Conservation (phyloP, 2,888 invertebrate species). For the Caenorhabditis sulstoni region DNA sequence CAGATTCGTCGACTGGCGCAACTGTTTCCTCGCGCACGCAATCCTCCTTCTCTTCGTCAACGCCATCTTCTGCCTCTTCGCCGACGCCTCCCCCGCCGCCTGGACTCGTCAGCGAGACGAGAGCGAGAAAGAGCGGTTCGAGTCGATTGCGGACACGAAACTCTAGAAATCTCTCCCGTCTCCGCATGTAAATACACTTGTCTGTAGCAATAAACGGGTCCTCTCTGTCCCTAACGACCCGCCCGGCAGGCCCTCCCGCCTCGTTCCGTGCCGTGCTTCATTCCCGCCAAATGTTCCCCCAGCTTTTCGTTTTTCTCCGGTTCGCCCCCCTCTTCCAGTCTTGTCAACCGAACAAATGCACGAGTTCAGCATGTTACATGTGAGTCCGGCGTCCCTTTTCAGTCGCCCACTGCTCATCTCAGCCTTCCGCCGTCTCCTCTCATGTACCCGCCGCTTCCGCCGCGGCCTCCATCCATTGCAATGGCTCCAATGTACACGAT, state of each 20-base stretch:
- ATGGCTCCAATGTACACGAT: conserved; percentile 21
- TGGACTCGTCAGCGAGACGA: conserved; percentile 37
- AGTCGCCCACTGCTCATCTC: not conserved
- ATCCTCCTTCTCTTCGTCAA: conserved; percentile 56
- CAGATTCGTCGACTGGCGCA: conserved; percentile 64
- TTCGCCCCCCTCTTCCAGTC: not conserved
- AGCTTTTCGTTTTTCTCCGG: not conserved
- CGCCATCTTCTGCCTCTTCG: conserved; percentile 58
- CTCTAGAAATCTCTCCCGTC: conserved; percentile 5
- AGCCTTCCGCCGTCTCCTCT: conserved; percentile 38
- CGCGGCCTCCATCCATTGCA: no score
- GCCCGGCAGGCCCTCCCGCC: not conserved
- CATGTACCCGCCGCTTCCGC: conserved; percentile 8
- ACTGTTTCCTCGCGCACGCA: conserved; percentile 64
- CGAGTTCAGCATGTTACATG: conserved; percentile 18
- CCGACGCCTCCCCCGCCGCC: conserved; percentile 59
- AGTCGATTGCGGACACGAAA: conserved; percentile 23
- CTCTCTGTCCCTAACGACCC: conserved; percentile 1
- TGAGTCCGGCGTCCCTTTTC: conserved; percentile 18
- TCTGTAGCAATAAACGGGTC: conserved; percentile 9
- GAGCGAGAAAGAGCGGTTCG: conserved; percentile 13
- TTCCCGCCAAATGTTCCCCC: not conserved
- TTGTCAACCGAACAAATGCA: conserved; percentile 34
- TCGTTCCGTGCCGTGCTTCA: not conserved
- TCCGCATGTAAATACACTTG: not conserved